Base-by-base conservation (phyloP, 1,140 invertebrate species). In the Probaryconus sp. region DNA sequence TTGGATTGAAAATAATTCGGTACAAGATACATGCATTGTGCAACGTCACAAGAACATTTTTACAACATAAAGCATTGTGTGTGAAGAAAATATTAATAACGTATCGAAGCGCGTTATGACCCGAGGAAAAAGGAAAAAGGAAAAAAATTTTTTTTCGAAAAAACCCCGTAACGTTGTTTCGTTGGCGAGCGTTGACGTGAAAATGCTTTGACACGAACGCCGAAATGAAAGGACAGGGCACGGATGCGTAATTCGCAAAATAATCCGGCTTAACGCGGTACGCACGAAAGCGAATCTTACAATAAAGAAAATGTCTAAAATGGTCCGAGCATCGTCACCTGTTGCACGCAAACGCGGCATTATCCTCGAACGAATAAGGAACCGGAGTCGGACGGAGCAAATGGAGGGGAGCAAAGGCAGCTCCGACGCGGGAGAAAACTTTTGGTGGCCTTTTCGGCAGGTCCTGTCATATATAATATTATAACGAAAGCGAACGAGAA, bases 381-480 rank as follows among this genome's bases (percentile, higher is more conserved):
- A 58, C 11, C 10, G 14, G 20, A 14, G 14, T 24, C 16, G 17
- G 50, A 13, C 10, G 14, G 20, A 55, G 42, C 48, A 56, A 26
- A 42, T n/a, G 43, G 48, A 48, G 31, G 58, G 31, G 33, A 68
- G 42, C 9, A 30, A 3, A 3, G 28, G 10, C 7, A 9, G 10
- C 28, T 5, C 13, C 11, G 21, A 43, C 30, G 18, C 42, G 10
- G 37, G 30, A 38, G 58, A 53, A 71, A 76, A 76, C 58, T n/a
- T n/a, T n/a, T n/a, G 68, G 68, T 72, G 56, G 68, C 58, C 56
- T 60, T 56, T 67, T 67, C 48, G 51, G 55, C 33, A 35, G 21
- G 6, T 35, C 30, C 20, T 33, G 61, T 67, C 53, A 67, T 73
- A 68, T 74, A 74, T 74, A 56, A 71, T 76, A 76, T 71, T 71